A percentile compares a stretch with the other conserved stretches of the same genome.
phyloP scores from a whole-genome alignment of 2,113 vertebrate species.

The Bubalus kerabau region DNA sequence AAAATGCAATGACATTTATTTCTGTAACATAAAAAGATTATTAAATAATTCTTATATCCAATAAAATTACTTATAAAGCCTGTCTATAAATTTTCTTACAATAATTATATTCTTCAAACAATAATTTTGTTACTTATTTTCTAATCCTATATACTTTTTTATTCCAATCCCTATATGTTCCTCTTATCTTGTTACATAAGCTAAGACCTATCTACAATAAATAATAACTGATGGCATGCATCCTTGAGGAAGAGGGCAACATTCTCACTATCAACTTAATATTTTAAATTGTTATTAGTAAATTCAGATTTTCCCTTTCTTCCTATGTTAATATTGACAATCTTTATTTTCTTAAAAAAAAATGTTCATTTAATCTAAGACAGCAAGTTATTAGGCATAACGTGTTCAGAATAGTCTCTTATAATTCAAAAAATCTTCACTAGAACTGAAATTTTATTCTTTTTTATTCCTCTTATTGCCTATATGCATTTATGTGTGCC shows the following conservation, averaged over 20 bases:
- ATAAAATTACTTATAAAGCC: neutral
- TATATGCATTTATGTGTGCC: neutral
- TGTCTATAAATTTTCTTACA: neutral
- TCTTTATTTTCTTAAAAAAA: neutral
- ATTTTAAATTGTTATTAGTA: neutral
- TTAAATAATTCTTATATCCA: constrained; percentile 3
- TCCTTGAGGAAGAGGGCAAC: neutral
- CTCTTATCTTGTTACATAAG: neutral
- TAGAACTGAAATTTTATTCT: neutral
- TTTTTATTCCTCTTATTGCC: neutral
- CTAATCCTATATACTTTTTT: neutral
- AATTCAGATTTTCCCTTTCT: neutral
- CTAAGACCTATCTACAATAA: neutral
- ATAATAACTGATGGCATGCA: neutral
- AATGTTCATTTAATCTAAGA: neutral
- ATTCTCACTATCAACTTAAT: neutral
- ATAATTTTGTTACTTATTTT: neutral
- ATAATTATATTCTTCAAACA: neutral
- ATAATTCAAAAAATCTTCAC: neutral
- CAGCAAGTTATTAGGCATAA: neutral
- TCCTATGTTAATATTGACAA: neutral
- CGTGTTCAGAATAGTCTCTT: neutral
- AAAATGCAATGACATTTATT: neutral
- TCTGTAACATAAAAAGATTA: neutral
- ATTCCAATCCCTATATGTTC: neutral